Evolutionary conservation across 2,113 vertebrate genomes (phyloP).

Genomic region (Pampusana beccarii): DNA sequence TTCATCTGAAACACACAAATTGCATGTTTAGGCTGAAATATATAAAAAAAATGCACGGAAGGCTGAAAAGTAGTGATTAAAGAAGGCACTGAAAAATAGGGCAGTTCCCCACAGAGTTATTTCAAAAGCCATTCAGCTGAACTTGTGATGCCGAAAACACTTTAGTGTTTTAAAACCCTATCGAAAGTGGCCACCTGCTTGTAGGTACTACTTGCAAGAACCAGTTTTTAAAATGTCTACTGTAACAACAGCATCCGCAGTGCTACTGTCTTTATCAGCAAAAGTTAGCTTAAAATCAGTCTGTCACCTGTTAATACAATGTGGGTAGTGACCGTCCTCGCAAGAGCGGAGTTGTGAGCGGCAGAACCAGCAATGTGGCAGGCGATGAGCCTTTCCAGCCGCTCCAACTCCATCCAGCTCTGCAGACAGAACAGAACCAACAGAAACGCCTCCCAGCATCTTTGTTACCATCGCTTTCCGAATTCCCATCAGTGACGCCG

Average conservation of each 20-base stretch:
- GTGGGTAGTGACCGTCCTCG: neutral
- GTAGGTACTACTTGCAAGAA: neutral
- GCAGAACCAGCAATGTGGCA: neutral
- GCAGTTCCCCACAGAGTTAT: neutral
- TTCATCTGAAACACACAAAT: neutral
- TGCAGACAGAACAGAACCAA: fast-evolving
- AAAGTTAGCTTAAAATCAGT: neutral
- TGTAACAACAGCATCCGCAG: fast-evolving
- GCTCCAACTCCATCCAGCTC: neutral
- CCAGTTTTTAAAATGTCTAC: neutral
- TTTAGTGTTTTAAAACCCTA: neutral
- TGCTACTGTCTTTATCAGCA: neutral
- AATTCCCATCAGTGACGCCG: neutral
- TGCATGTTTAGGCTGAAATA: neutral
- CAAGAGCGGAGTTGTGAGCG: neutral
- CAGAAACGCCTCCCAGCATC: neutral
- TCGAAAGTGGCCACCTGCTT: neutral
- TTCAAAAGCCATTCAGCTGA: neutral
- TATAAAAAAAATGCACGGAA: neutral
- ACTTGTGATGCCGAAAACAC: neutral
- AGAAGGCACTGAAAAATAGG: neutral
- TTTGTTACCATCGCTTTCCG: neutral
- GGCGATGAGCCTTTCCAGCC: neutral
- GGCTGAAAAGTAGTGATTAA: neutral
- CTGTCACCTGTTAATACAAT: neutral